Evolutionary conservation across 2,797 vertebrate genomes (phyloP), one percentile per base, ranked within the genome.

Genomic region (Acipenser oxyrinchus): DNA sequence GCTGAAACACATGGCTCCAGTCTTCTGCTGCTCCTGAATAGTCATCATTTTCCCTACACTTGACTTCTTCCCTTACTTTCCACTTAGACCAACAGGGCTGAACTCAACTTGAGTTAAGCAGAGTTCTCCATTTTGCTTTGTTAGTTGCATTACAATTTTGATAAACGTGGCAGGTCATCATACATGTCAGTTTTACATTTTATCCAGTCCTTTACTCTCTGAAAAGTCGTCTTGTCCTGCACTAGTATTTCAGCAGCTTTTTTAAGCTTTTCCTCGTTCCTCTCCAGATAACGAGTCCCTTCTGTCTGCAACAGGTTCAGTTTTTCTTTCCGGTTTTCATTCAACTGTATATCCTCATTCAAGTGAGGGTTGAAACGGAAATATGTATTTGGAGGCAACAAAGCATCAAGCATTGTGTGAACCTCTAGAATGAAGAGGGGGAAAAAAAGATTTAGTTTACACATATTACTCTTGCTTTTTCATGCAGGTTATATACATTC

Each of bases 281-380:
- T 84, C 78, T 96, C 92, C 74, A 98, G 89, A 73, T 98, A 99
- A 6, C 77, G 87, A 65, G 84, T 51, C n/a, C 93, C 92, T 77
- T 97, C 93, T 0, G 84, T 82, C 81, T 89, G 93, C 77, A 99
- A 87, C 73, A 89, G 82, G 78, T 75, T 88, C 51, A 98, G 90
- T 66, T 95, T 96, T 83, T 99, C 95, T 2, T 88, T 89, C 8
- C 95, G 93, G 79, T 82, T 95, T 77, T 99, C 96, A 70, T 99
- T 94, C 75, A 98, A 85, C 72, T 92, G 69, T 77, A 97, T 84
- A 18, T 99, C 95, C 76, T 98, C 94, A 66, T 84, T 93, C 87
- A 98, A 86, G 62, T 91, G 86, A n/a, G 96, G 96, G 84, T 99
- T 99, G 85, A 99, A 97, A 81, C 96, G 93, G 84, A 96, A 99